Conservation (phyloP, 2,888 invertebrate species). For the Apotomis turbidana region DNA sequence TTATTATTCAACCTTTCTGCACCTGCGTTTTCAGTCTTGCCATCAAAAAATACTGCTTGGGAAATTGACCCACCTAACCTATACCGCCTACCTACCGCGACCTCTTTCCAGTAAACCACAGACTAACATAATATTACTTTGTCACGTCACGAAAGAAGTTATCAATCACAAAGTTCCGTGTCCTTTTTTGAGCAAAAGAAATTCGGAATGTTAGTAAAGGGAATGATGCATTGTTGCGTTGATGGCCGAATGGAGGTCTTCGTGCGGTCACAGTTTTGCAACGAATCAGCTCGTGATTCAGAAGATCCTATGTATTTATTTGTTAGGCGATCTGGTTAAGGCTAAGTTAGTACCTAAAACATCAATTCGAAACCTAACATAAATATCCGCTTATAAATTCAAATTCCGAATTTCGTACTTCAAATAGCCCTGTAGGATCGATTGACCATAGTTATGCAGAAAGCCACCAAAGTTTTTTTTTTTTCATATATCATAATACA, state of each 20-base stretch:
- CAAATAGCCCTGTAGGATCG: no score
- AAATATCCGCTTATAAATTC: no score
- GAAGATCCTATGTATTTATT: slow-evolving; percentile 3
- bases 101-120: neutral
- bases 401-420: no score
- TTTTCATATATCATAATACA: no score
- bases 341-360: neutral
- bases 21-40: no score
- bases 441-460: no score
- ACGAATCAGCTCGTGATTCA: slow-evolving; percentile 21
- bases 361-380: neutral
- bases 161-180: slow-evolving; percentile 12
- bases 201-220: slow-evolving; percentile 8
- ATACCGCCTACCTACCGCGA: neutral
- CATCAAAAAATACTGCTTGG: no score
- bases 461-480: no score
- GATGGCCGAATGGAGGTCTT: slow-evolving; percentile 22
- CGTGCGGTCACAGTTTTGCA: slow-evolving; percentile 28
- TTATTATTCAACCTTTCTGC: no score
- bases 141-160: slow-evolving; percentile 2
- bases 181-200: slow-evolving; percentile 15
- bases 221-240: slow-evolving; percentile 8
- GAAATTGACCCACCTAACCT: no score
- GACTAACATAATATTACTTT: neutral
- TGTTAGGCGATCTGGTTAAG: neutral